Base-by-base conservation (phyloP, 2,113 vertebrate genomes). In the Proterorhinus semilunaris region DNA sequence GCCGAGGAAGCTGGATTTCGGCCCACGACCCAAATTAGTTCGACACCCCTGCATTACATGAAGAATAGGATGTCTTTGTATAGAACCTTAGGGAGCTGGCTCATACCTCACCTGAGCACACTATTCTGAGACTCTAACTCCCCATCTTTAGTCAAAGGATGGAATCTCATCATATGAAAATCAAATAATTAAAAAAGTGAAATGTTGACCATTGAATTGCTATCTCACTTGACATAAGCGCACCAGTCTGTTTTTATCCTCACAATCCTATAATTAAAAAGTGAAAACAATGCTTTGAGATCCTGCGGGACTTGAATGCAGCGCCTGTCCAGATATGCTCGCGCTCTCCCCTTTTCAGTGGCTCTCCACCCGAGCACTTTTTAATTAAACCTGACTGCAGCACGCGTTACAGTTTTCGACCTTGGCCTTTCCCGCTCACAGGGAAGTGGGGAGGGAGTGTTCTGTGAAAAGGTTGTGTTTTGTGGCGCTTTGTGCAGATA, bases 371-470 rank as follows among this genome's bases (percentile, higher is more conserved):
- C 12, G 8, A 54, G 43, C 71, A 66, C 59, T 6, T 50, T 84
- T 82, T 86, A 85, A 88, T 89, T 85, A 86, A 87, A 69, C 6
- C 65, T 70, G 78, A 80, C 63, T 50, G 59, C 68, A 43, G 72
- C 54, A 63, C 72, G 64, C 68, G 15, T 75, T 52, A 51, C 52
- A 1, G 36, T 4, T 47, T 74, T 50, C 83, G 85, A 86, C 85
- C 80, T 83, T 69, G 72, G 62, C 61, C 72, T 49, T 78, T 55
- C 27, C 46, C 69, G 63, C 87, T 84, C 74, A 83, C 68, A 70
- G 75, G 77, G 50, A 74, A 78, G 80, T 67, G 59, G 66, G 61
- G 65, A 11, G 51, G 10, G 52, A 58, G 44, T 11, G 65, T 27
- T 10, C 47, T 27, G n/a, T 55, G 49, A 68, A 15, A 54, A 50